Percentiles rank a stretch among this genome's conserved stretches.
Conservation (phyloP, 2,113 vertebrate species). For the Apeltes quadracus region DNA sequence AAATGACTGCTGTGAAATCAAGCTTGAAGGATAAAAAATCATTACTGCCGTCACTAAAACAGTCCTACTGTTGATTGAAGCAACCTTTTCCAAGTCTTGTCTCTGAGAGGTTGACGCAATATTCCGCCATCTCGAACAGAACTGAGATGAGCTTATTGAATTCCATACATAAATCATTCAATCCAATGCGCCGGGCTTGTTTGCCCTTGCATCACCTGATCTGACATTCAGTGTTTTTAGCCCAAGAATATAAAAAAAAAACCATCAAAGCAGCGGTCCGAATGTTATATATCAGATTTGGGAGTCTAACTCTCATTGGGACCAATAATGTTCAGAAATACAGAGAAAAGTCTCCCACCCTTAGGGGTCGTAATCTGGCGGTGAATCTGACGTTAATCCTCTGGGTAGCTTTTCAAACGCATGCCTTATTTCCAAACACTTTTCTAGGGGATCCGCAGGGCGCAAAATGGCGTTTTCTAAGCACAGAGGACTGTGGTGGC, state of each 20-base stretch:
- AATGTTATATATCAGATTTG: conserved; percentile 6
- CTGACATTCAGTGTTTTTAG: neutral
- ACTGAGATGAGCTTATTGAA: neutral
- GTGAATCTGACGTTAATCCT: conserved; percentile 49
- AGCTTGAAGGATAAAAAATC: neutral
- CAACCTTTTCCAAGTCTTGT: neutral
- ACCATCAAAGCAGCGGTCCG: neutral
- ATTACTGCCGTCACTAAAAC: neutral
- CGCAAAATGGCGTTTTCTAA: conserved; percentile 29
- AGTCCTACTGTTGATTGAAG: neutral
- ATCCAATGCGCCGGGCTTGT: neutral
- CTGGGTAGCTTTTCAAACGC: conserved; percentile 34
- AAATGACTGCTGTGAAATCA: neutral
- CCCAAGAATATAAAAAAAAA: conserved; percentile 3
- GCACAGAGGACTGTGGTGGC: conserved; percentile 25
- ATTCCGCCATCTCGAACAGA: neutral
- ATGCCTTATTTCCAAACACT: conserved; percentile 50
- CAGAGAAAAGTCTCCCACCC: conserved; percentile 15
- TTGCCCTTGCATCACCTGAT: neutral
- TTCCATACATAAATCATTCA: neutral
- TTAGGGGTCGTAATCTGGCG: neutral
- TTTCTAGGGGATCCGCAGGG: conserved; percentile 29
- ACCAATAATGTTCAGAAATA: conserved; percentile 30
- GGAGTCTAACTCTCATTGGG: conserved; percentile 12
- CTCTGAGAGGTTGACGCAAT: too few species aligned